Conservation (phyloP, 2,888 invertebrate genomes). For the Temnothorax rugatulus region DNA sequence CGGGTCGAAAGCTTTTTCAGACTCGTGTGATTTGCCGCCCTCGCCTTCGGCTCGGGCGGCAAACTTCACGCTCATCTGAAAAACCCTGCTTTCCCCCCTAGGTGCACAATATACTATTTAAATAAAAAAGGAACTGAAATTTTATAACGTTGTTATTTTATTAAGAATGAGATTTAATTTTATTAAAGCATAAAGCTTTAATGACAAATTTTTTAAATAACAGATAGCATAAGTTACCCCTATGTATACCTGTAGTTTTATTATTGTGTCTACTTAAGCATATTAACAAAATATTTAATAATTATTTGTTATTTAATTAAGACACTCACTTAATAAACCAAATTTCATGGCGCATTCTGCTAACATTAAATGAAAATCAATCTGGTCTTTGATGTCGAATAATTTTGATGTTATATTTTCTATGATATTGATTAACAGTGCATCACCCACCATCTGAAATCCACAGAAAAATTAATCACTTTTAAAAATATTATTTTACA, state of each 20-base stretch:
- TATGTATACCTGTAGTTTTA: not conserved
- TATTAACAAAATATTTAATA: slow-evolving; percentile 5
- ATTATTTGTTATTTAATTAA: not conserved
- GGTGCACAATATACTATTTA: too few relatives aligned
- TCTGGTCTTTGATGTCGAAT: not conserved
- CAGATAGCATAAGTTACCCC: not conserved
- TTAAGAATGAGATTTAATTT: not conserved
- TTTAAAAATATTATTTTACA: not conserved
- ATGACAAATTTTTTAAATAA: not conserved
- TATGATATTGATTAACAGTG: not conserved
- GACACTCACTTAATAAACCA: not conserved
- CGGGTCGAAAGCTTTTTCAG: too few relatives aligned
- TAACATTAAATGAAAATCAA: not conserved
- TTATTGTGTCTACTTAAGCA: not conserved
- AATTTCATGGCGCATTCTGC: not conserved
- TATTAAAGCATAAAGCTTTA: not conserved
- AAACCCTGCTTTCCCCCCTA: too few relatives aligned
- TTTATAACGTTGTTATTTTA: not conserved
- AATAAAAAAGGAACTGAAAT: not conserved
- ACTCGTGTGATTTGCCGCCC: too few relatives aligned
- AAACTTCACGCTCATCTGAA: too few relatives aligned
- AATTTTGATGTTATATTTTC: not conserved
- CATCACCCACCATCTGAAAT: not conserved
- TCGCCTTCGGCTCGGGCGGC: too few relatives aligned
- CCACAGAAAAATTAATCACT: not conserved